Evolutionary conservation across 2,888 invertebrate species (phyloP).

Genomic region (Trichopria drosophilae): DNA sequence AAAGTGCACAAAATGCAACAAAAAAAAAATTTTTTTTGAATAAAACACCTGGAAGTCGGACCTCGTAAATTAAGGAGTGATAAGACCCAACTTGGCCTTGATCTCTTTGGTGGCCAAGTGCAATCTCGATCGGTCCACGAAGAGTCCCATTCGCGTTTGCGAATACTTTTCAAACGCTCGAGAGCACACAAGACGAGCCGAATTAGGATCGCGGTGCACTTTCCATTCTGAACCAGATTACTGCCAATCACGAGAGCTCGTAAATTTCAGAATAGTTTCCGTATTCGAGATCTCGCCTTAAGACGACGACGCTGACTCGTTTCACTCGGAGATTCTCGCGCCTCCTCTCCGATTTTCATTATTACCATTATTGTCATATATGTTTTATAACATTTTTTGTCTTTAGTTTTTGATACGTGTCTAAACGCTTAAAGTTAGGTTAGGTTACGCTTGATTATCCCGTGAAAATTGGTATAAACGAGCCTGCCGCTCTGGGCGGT

Average conservation of each 20-base stretch:
- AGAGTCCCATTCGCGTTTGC: conserved; percentile 13
- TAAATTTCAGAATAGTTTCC: conserved; percentile 21
- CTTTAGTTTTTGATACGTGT: too few species aligned
- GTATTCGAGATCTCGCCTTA: conserved; percentile 9
- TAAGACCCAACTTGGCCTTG: conserved; percentile 27
- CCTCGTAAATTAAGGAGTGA: too few species aligned
- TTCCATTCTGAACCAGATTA: conserved; percentile 46
- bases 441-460: too few species aligned
- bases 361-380: too few species aligned
- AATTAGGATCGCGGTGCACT: conserved; percentile 41
- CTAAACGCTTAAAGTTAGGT: too few species aligned
- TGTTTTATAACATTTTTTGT: too few species aligned
- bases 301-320: conserved; percentile 3
- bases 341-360: not conserved
- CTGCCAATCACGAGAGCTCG: conserved; percentile 18
- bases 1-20: too few species aligned
- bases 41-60: too few species aligned
- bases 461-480: too few species aligned
- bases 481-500: too few species aligned
- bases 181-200: conserved; percentile 20
- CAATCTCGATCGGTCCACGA: conserved; percentile 7
- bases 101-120: conserved; percentile 21
- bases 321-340: conserved; percentile 8
- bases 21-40: too few species aligned
- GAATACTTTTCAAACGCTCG: not conserved